A percentile compares a stretch with the other conserved stretches of the same genome.
Evolutionary conservation across 2,113 vertebrate genomes (phyloP).

Genomic region (Excalfactoria chinensis): DNA sequence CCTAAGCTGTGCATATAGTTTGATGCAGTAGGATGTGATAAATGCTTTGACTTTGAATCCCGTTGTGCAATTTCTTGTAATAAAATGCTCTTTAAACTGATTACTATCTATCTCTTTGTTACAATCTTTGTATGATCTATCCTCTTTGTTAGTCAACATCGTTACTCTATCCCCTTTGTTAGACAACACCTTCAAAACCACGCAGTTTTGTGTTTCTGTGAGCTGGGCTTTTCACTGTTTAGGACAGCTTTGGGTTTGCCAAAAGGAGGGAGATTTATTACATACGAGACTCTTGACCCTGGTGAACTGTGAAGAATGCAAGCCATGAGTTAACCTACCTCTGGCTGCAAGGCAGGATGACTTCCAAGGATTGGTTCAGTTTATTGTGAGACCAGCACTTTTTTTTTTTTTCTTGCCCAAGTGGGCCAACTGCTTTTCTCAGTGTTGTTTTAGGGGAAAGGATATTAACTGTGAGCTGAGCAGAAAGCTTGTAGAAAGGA

Average conservation of each 20-base stretch:
- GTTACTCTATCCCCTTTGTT: background rate
- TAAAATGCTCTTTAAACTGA: background rate
- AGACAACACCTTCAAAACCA: background rate
- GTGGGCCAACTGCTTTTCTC: background rate
- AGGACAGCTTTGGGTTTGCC: background rate
- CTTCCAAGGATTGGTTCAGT: background rate
- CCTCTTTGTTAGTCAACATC: background rate
- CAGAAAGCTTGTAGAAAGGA: background rate
- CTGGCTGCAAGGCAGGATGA: background rate
- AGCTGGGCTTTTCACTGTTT: background rate
- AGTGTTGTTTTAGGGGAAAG: background rate
- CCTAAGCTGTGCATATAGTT: background rate
- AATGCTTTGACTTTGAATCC: background rate
- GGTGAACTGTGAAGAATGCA: background rate
- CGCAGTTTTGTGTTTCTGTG: background rate
- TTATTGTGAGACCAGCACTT: background rate
- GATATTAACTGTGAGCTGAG: background rate
- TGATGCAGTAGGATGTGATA: background rate
- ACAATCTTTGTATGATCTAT: too few relatives aligned
- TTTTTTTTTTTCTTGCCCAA: background rate
- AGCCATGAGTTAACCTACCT: background rate
- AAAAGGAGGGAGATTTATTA: background rate
- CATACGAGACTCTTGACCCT: background rate
- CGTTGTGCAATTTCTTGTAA: background rate
- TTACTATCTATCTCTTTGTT: background rate